A percentile compares a stretch with the other conserved stretches of the same genome.
Evolutionary conservation across 2,113 vertebrate genomes (phyloP).

Genomic region (Genyomyrus donnyi): DNA sequence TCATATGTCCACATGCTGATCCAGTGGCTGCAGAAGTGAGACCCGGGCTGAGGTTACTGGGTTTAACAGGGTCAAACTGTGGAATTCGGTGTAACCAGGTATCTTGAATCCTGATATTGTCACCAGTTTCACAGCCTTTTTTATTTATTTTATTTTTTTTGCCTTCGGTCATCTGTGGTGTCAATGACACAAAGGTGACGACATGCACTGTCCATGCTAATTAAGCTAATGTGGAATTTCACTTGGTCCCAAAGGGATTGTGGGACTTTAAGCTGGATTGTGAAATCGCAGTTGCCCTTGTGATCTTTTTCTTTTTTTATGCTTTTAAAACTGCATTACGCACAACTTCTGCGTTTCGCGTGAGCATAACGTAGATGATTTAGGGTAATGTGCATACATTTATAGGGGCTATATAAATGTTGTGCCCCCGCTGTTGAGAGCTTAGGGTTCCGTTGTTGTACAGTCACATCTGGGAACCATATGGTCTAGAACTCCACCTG

Average conservation of each 20-base stretch:
- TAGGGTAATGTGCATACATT: neutral
- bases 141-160: neutral
- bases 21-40: neutral
- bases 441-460: neutral
- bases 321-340: neutral
- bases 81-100: neutral
- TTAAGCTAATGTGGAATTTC: neutral
- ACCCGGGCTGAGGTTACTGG: neutral
- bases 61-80: neutral
- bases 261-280: neutral
- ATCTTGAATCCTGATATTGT: neutral
- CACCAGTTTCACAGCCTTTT: neutral
- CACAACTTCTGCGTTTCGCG: neutral
- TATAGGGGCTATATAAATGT: neutral
- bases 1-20: neutral
- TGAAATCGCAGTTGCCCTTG: neutral
- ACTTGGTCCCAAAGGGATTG: neutral
- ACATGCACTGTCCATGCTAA: neutral
- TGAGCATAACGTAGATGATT: neutral
- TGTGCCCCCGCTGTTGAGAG: neutral
- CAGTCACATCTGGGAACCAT: neutral
- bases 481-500: neutral
- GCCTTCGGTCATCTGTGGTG: neutral
- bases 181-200: neutral
- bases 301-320: neutral